phyloP scores from a whole-genome alignment of 2,888 invertebrate genomes.

The Lingula anatina region DNA sequence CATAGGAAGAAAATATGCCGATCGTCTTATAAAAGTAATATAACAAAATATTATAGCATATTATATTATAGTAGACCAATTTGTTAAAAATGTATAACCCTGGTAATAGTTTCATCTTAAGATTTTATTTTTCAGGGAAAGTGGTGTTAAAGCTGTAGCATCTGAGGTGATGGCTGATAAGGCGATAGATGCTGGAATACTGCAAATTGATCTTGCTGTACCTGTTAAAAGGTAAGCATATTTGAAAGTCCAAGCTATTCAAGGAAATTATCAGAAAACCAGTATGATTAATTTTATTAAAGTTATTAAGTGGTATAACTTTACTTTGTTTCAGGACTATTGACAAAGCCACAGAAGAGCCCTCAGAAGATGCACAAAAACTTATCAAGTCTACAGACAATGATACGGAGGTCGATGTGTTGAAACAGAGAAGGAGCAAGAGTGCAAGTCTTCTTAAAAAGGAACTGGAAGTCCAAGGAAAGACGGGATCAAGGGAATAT shows the following conservation, averaged over 20 bases:
- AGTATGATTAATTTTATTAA: too few relatives aligned
- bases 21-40: too few relatives aligned
- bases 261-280: too few relatives aligned
- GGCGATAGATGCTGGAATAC: constrained; percentile 38
- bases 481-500: constrained; percentile 30
- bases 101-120: too few relatives aligned
- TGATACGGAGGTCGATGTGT: constrained; percentile 31
- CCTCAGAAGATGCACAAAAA: constrained; percentile 30
- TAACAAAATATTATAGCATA: too few relatives aligned
- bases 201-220: constrained; percentile 13
- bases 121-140: neutral
- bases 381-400: constrained; percentile 32
- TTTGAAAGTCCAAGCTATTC: too few relatives aligned
- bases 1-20: too few relatives aligned
- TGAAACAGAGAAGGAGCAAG: constrained; percentile 32
- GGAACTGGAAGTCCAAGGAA: constrained; percentile 40
- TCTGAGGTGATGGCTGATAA: constrained; percentile 17
- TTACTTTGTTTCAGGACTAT: constrained; percentile 7
- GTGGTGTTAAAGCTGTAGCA: neutral
- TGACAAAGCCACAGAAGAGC: constrained; percentile 33
- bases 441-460: constrained; percentile 40
- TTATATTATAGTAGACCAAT: neutral
- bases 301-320: neutral
- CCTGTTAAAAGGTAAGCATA: neutral
- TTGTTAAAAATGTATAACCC: neutral